Evolutionary conservation across 30 jellyfish, hydroid and myxozoan species (phyloP).

Genomic region (Clytia hemisphaerica): DNA sequence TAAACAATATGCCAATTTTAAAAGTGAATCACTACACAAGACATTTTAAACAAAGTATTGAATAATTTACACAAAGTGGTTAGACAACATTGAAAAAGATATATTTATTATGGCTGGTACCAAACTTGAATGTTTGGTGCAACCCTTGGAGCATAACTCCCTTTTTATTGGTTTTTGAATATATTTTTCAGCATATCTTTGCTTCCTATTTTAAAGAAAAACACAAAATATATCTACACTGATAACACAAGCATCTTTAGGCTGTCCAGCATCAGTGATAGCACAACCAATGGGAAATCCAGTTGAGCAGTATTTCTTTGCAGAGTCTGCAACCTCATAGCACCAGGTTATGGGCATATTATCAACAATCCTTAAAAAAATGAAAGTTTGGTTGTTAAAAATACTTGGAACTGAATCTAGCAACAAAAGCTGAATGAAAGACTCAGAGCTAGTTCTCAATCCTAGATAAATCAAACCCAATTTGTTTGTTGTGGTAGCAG

Average conservation of each 20-base stretch:
- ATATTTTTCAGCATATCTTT: too few relatives aligned
- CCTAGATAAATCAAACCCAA: neutral
- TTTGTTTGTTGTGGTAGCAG: too few relatives aligned
- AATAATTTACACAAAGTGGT: too few relatives aligned
- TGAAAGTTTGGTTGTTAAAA: neutral
- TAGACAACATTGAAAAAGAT: too few relatives aligned
- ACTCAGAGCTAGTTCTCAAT: neutral
- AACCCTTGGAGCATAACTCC: too few relatives aligned
- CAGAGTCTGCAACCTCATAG: slow-evolving; percentile 82
- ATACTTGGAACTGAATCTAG: neutral
- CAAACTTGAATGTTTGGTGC: too few relatives aligned
- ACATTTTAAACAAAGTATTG: too few relatives aligned
- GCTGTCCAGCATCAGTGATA: slow-evolving; percentile 56
- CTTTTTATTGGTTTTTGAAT: too few relatives aligned
- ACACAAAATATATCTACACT: slow-evolving; percentile 47
- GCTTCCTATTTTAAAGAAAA: too few relatives aligned
- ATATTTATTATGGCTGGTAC: too few relatives aligned
- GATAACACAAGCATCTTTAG: slow-evolving; percentile 93
- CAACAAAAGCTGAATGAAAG: neutral
- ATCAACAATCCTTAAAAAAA: slow-evolving; percentile 70
- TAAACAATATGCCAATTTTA: too few relatives aligned
- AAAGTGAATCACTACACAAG: too few relatives aligned
- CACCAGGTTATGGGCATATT: slow-evolving; percentile 97
- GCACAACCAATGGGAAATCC: slow-evolving; percentile 92
- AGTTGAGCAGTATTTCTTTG: slow-evolving; percentile 72